phyloP scores from a whole-genome alignment of 1,140 invertebrate genomes.

The Oncopeltus fasciatus region DNA sequence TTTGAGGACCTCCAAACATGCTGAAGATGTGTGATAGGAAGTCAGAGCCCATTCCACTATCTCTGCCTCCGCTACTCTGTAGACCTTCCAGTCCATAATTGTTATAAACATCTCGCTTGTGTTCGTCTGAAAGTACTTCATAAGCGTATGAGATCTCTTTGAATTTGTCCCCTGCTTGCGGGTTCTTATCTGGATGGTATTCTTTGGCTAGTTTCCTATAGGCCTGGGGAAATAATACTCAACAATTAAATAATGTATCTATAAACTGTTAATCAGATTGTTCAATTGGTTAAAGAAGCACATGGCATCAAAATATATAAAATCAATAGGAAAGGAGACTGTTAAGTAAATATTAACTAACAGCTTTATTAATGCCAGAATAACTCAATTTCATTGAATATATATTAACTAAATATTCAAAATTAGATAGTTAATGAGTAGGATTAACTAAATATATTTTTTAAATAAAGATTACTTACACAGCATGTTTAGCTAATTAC shows the following conservation, averaged over 20 bases:
- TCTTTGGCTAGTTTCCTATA: slow-evolving; percentile 75
- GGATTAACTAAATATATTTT: no score
- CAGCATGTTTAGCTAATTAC: no score
- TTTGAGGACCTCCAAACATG: slow-evolving; percentile 34
- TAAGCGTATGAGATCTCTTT: slow-evolving; percentile 82
- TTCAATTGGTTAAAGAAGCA: no score
- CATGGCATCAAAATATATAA: no score
- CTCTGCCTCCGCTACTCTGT: slow-evolving; percentile 30
- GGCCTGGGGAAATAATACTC: slow-evolving; percentile 36
- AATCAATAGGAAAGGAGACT: no score
- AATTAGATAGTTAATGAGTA: no score
- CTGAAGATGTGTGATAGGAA: slow-evolving; percentile 49
- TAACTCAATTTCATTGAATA: no score
- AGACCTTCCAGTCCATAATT: slow-evolving; percentile 62
- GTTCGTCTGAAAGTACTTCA: slow-evolving; percentile 59
- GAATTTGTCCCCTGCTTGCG: slow-evolving; percentile 66
- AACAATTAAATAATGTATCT: neutral
- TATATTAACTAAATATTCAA: no score
- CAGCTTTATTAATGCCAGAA: no score
- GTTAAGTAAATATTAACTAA: no score
- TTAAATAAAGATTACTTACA: no score
- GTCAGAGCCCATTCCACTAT: slow-evolving; percentile 38
- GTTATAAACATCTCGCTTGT: slow-evolving; percentile 57
- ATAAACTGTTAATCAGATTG: neutral
- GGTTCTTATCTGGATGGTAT: slow-evolving; percentile 79